Percentiles rank a stretch among this genome's conserved stretches.
Conservation (phyloP, 1,140 invertebrate species). For the Caenorhabditis inopinata region DNA sequence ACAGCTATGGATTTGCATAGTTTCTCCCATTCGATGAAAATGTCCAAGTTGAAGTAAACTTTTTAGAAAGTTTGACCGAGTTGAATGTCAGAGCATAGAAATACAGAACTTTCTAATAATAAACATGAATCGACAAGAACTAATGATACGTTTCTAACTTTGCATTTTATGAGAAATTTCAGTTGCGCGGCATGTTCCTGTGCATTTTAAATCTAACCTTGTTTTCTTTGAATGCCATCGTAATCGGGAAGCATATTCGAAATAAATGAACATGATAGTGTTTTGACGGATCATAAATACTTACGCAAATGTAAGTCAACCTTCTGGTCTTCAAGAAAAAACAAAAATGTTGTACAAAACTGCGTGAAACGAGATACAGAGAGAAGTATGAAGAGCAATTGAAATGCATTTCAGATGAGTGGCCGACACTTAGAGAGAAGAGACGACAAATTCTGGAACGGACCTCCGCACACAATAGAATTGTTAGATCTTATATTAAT, state of each 20-base stretch:
- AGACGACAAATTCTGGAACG: conserved; percentile 16
- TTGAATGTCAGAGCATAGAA: too few species aligned
- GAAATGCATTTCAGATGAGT: conserved; percentile 34
- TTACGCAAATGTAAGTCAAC: background rate
- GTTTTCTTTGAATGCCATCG: too few species aligned
- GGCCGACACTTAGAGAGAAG: conserved; percentile 2
- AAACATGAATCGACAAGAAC: too few species aligned
- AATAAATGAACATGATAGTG: background rate
- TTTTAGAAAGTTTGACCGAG: too few species aligned
- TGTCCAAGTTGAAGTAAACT: too few species aligned
- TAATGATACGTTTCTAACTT: too few species aligned
- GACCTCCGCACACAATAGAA: conserved; percentile 15
- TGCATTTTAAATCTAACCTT: too few species aligned
- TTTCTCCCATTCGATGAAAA: too few species aligned
- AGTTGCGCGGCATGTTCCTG: too few species aligned
- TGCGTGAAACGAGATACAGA: background rate
- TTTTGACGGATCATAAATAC: background rate
- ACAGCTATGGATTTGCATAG: too few species aligned
- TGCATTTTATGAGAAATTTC: too few species aligned
- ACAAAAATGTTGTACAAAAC: background rate
- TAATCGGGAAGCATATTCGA: background rate
- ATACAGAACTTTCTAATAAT: too few species aligned
- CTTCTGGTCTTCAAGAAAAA: background rate
- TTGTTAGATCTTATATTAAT: background rate
- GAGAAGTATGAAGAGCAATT: conserved; percentile 22